Conservation (phyloP, 2,797 vertebrate genomes). For the Onychomys arenicola region DNA sequence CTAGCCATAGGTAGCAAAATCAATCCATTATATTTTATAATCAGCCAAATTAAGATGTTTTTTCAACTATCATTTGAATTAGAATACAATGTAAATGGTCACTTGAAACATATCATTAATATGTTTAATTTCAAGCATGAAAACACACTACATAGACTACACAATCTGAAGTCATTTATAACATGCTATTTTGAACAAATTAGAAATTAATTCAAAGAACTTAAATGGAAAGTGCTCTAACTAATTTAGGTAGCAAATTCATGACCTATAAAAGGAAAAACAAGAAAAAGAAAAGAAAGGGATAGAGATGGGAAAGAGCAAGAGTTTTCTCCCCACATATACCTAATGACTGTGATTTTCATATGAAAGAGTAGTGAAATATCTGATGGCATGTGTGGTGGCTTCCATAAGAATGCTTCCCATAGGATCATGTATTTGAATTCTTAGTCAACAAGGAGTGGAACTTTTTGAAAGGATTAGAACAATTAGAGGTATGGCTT, state of each 20-base stretch:
- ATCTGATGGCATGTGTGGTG: no score
- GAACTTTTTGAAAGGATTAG: background rate
- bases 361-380: no score
- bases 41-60: background rate
- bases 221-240: background rate
- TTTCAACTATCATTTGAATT: slow-evolving; percentile 4
- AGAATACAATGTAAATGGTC: background rate
- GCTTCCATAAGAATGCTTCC: no score
- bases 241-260: background rate
- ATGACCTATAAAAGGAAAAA: background rate
- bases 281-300: background rate
- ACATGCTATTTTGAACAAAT: background rate
- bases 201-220: background rate
- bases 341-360: background rate
- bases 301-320: background rate
- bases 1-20: slow-evolving; percentile 10
- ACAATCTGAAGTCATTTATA: background rate
- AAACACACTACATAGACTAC: background rate
- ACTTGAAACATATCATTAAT: background rate
- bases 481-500: background rate
- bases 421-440: background rate
- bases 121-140: background rate
- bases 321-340: no score
- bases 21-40: background rate
- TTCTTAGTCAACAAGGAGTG: background rate